Evolutionary conservation across 2,797 vertebrate species (phyloP).

Genomic region (Bovichtus diacanthus): DNA sequence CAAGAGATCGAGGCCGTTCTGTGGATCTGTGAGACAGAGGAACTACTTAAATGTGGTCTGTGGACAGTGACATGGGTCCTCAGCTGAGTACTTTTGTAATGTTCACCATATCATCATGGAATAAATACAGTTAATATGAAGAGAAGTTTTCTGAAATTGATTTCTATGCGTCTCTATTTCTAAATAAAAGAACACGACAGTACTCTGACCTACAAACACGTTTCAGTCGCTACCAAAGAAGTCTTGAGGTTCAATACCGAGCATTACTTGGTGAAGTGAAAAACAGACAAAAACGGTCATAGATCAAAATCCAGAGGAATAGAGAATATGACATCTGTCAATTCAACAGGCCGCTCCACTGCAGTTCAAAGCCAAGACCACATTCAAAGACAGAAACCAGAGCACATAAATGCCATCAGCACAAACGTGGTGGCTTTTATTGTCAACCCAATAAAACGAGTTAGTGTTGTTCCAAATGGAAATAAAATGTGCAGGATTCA

Average conservation of each 20-base stretch:
- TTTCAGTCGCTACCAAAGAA: background rate
- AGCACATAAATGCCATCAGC: constrained; percentile 21
- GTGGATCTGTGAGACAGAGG: no score
- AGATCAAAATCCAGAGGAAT: background rate
- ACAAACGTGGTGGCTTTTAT: constrained; percentile 1
- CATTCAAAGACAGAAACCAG: constrained; percentile 35
- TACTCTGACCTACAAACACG: background rate
- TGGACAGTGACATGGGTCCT: no score
- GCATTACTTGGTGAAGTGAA: background rate
- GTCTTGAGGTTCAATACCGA: background rate
- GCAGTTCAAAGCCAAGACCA: constrained; percentile 21
- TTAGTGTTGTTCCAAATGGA: constrained; percentile 4
- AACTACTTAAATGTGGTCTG: no score
- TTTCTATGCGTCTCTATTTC: no score
- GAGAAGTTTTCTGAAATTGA: no score
- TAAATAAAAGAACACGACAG: no score
- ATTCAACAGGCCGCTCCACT: constrained; percentile 15
- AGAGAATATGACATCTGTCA: constrained; percentile 4
- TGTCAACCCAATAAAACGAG: constrained; percentile 20
- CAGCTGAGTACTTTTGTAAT: no score
- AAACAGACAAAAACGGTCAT: background rate
- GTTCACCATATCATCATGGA: no score
- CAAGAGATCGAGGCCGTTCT: no score
- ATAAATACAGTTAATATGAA: no score
- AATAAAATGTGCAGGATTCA: background rate